phyloP scores from a whole-genome alignment of 2,797 vertebrate species.

The Chanos chanos region DNA sequence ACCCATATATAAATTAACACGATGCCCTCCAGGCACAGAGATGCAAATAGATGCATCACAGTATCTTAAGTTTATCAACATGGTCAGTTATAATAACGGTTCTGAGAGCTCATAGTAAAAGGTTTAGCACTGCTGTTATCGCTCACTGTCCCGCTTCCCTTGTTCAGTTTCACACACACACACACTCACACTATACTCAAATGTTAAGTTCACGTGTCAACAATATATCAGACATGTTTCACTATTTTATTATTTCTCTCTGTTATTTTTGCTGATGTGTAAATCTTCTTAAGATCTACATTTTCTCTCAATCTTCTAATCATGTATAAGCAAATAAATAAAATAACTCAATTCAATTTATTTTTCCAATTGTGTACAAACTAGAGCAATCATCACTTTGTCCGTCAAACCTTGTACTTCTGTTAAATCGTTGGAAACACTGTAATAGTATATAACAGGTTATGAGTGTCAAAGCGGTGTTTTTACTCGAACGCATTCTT shows the following conservation, averaged over 20 bases:
- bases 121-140: neutral
- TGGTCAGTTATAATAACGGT: constrained; percentile 10
- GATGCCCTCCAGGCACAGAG: constrained; percentile 39
- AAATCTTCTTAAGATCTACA: neutral
- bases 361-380: too few species aligned
- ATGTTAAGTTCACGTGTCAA: neutral
- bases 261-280: too few species aligned
- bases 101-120: neutral
- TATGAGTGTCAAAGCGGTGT: constrained; percentile 24
- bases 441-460: neutral
- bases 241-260: too few species aligned
- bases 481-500: constrained; percentile 42
- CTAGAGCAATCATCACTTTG: too few species aligned
- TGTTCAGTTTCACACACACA: too few species aligned
- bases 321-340: neutral
- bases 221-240: neutral
- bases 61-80: constrained; percentile 32
- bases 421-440: too few species aligned
- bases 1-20: constrained; percentile 43
- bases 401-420: too few species aligned
- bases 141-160: neutral
- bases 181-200: too few species aligned
- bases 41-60: constrained; percentile 39
- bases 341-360: too few species aligned
- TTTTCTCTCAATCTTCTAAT: neutral